These are phyloP conservation scores for Drosophila subobscura DNA, from an alignment of 1,140 invertebrate species.

Conservation along the genomic window DNA sequence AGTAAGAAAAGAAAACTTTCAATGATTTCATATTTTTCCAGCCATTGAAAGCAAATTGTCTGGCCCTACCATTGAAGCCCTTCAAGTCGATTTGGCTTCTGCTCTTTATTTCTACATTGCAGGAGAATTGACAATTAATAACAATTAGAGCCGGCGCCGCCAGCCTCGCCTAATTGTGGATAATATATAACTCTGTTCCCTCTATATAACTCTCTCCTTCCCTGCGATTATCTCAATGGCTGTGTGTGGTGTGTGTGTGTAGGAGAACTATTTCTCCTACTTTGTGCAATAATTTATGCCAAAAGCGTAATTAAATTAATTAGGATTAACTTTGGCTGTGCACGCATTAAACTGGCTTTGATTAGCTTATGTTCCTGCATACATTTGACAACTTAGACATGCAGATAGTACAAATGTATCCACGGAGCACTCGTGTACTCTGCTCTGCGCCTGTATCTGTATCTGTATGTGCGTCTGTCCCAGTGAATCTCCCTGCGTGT, in stretches of 20 bases:
- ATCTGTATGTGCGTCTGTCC: neutral
- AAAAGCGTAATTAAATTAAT: conserved; percentile 81
- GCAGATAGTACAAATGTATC: conserved; percentile 68
- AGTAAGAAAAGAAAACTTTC: conserved; percentile 51
- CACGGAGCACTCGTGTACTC: conserved; percentile 22
- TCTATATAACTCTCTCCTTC: neutral
- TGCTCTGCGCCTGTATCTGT: neutral
- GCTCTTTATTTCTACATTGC: conserved; percentile 28
- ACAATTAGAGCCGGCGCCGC: conserved; percentile 67
- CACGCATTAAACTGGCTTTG: conserved; percentile 80
- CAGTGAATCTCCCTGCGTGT: conserved; percentile 13
- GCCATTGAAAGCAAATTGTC: conserved; percentile 56
- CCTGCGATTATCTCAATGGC: neutral
- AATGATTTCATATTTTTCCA: conserved; percentile 70
- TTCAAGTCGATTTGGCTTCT: conserved; percentile 6
- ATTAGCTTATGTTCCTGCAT: conserved; percentile 74
- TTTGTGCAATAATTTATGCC: conserved; percentile 75
- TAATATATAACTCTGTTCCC: conserved; percentile 56
- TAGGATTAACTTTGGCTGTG: conserved; percentile 81
- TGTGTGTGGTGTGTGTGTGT: conserved; percentile 10
- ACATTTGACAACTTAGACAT: conserved; percentile 66
- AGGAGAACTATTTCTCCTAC: conserved; percentile 48
- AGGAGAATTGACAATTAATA: conserved; percentile 64
- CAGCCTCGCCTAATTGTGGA: conserved; percentile 65
- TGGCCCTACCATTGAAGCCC: conserved; percentile 1